A percentile compares a stretch with the other conserved stretches of the same genome.
Evolutionary conservation across 2,797 vertebrate species (phyloP).

Genomic region (Decapterus maruadsi): DNA sequence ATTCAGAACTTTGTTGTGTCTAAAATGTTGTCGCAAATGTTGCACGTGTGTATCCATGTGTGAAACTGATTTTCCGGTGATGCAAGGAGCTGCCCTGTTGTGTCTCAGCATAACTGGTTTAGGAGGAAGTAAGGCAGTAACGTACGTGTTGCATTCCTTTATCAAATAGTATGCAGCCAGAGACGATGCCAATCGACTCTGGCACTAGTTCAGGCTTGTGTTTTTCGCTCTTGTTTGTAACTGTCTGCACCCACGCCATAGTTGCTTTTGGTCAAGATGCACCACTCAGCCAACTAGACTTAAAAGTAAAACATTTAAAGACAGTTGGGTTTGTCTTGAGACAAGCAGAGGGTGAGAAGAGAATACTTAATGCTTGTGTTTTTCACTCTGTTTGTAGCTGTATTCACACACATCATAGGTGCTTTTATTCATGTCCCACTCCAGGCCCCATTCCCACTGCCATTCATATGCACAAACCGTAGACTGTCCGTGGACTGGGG

Average conservation of each 20-base stretch:
- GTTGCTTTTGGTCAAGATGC: too few species aligned
- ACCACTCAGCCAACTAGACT: too few species aligned
- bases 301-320: too few species aligned
- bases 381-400: slow-evolving; percentile 5
- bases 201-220: background rate
- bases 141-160: background rate
- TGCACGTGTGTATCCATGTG: too few species aligned
- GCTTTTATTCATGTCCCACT: slow-evolving; percentile 20
- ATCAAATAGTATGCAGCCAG: background rate
- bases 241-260: too few species aligned
- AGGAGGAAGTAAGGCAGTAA: background rate
- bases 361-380: too few species aligned
- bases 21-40: background rate
- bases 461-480: slow-evolving; percentile 64
- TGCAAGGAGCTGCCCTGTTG: background rate
- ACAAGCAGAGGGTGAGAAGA: too few species aligned
- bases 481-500: slow-evolving; percentile 10
- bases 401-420: background rate
- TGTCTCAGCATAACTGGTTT: background rate
- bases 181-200: background rate
- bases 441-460: slow-evolving; percentile 17
- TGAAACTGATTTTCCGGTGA: background rate
- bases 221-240: too few species aligned
- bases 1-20: background rate
- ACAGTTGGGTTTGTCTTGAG: too few species aligned